Evolutionary conservation across 1,140 invertebrate genomes (phyloP).

Genomic region (Copidosoma floridanum): DNA sequence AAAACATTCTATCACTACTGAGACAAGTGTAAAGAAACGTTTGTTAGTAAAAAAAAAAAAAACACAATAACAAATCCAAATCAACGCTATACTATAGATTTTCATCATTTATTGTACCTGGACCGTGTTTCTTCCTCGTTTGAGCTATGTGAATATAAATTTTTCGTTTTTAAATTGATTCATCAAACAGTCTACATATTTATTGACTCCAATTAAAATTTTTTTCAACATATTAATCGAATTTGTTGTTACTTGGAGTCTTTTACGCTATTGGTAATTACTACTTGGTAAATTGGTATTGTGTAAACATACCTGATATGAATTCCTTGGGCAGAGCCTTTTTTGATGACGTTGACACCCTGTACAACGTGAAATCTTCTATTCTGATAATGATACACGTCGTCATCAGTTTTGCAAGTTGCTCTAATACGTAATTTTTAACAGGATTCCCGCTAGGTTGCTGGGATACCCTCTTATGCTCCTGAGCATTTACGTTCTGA

Average conservation of each 20-base stretch:
- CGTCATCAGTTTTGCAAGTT: slow-evolving; percentile 86
- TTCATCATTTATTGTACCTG: slow-evolving; percentile 45
- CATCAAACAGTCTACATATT: background rate
- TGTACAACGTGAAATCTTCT: slow-evolving; percentile 83
- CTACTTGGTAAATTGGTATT: background rate
- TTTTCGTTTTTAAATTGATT: slow-evolving; percentile 17
- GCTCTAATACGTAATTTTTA: slow-evolving; percentile 68
- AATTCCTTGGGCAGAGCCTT: slow-evolving; percentile 75
- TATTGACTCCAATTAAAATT: background rate
- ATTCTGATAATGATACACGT: slow-evolving; percentile 86
- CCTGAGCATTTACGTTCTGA: slow-evolving; percentile 37
- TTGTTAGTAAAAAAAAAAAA: too few relatives aligned
- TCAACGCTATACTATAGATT: slow-evolving; percentile 22
- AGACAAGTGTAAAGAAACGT: slow-evolving; percentile 7
- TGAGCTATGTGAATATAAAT: slow-evolving; percentile 45
- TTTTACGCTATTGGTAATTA: too few relatives aligned
- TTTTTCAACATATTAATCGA: background rate
- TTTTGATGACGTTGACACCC: slow-evolving; percentile 74
- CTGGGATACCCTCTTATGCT: slow-evolving; percentile 42
- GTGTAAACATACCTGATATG: slow-evolving; percentile 65
- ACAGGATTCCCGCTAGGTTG: slow-evolving; percentile 57
- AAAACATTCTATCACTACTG: slow-evolving; percentile 17
- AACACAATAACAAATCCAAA: slow-evolving; percentile 20
- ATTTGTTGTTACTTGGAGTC: too few relatives aligned
- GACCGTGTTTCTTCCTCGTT: slow-evolving; percentile 52